Base-by-base conservation (phyloP, 2,113 vertebrate genomes). In the Phalacrocorax brasilianus region DNA sequence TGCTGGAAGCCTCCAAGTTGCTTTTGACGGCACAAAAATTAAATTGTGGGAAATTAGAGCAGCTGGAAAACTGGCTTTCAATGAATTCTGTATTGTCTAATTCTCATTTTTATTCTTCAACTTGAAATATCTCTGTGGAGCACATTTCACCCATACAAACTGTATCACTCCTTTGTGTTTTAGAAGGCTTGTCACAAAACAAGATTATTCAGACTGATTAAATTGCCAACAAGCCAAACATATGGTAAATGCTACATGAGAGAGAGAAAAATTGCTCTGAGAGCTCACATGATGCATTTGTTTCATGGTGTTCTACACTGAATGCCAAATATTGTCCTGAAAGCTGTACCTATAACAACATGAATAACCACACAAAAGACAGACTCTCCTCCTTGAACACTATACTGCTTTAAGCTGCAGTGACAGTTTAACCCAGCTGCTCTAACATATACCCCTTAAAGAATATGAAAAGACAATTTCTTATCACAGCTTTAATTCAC, bases 191-290 rank as follows among this genome's bases (percentile, higher is more conserved):
- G 91, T 96, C 96, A 94, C 91, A 83, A 86, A 94, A 96, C 84
- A 77, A 93, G 93, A 97, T 97, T 98, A 96, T 97, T 97, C 91
- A 97, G 95, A 81, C 79, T 91, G 91, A 96, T 97, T 97, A 97
- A 96, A 95, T 94, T 93, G 78, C 94, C 93, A 97, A 94, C 97
- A 95, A 95, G 92, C 72, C 94, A 96, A 94, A 91, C 86, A 93
- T 68, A 88, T 2, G 90, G 96, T 96, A 97, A 97, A 85, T 71
- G 86, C 68, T 96, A 96, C 95, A 93, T 26, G 56, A 92, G 77
- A 86, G 93, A 95, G 84, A 96, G 85, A 94, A 52, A 96, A 96
- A 89, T 84, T 85, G 71, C 80, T 83, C 85, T 82, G 55, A 67
- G 73, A 83, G 62, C 76, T n/a, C n/a, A 77, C 67, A 87, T 3